phyloP scores from a whole-genome alignment of 1,140 invertebrate genomes.

The Brachionus rotundiformis region DNA sequence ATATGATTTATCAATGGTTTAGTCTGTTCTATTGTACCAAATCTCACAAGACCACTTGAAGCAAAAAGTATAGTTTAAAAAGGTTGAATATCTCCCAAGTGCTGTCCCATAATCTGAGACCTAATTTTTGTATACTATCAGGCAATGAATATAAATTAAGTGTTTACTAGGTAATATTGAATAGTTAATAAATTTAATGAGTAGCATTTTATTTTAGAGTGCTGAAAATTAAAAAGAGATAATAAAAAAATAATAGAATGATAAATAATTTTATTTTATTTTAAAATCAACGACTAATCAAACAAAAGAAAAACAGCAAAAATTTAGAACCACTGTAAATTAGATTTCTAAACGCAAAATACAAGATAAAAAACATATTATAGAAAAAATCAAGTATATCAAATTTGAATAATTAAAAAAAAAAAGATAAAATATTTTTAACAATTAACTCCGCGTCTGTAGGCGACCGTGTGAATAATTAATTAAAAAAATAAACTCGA shows the following conservation, averaged over 20 bases:
- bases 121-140: too few species aligned
- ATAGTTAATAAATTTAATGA: too few species aligned
- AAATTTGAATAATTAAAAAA: slow-evolving; percentile 16
- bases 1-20: too few species aligned
- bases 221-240: neutral
- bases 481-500: slow-evolving; percentile 1
- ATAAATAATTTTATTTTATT: slow-evolving; percentile 44
- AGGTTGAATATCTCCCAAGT: too few species aligned
- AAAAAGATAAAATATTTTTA: slow-evolving; percentile 20
- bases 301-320: slow-evolving; percentile 38
- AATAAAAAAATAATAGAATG: neutral
- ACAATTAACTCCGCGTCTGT: neutral
- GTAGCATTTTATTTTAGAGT: neutral
- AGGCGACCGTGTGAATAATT: neutral
- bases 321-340: slow-evolving; percentile 14
- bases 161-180: too few species aligned
- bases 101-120: too few species aligned
- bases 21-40: too few species aligned
- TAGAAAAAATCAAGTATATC: neutral
- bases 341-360: neutral
- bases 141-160: too few species aligned
- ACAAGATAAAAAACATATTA: slow-evolving; percentile 18
- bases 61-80: too few species aligned
- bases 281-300: slow-evolving; percentile 38
- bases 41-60: too few species aligned